Base-by-base conservation (phyloP, 2,888 invertebrate species). In the Eristalis tenax region DNA sequence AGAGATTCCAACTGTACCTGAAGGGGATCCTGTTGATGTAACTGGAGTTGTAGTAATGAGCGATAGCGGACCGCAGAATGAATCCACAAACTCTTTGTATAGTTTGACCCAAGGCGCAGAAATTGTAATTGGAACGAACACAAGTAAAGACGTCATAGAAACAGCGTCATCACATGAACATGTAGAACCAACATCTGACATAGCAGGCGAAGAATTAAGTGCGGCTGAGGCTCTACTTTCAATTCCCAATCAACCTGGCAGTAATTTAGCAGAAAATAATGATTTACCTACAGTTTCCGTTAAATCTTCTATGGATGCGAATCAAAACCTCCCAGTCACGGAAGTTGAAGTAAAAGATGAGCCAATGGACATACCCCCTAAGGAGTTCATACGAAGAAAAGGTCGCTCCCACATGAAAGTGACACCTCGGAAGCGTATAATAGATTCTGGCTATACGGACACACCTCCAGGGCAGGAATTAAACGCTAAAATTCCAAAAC, bases 351-450 rank as follows among this genome's bases (percentile, higher is more conserved):
- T 83, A 26, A 87, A 83, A 40, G 75, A 83, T 2, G 86, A 87
- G 50, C n/a, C 15, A 43, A 5, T 32, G 0, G 83, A 71, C 11
- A 10, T 59, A 59, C 5, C 23, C 3, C 57, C 61, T 56, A 71
- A 68, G 35, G 78, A 74, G 13, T 11, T 78, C 28, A 38, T 86
- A 28, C 83, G 89, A 22, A 89, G 88, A 69, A 88, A 90, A 78
- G 88, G 90, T 15, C 89, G 90, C 26, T 85, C 89, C 0, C 90
- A 89, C 63, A 88, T 90, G 77, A 91, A 90, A 89, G 87, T 89
- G 22, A 90, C 90, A 35, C 90, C 90, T 18, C 89, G 90, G 10
- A 90, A 90, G 69, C 89, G 90, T 56, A 75, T 88, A n/a, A 81
- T 77, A 2, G 79, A 79, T 11, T 8, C 50, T 2, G 18, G 18